Base-by-base conservation (phyloP, 1,140 invertebrate genomes). In the Belonocnema kinseyi region DNA sequence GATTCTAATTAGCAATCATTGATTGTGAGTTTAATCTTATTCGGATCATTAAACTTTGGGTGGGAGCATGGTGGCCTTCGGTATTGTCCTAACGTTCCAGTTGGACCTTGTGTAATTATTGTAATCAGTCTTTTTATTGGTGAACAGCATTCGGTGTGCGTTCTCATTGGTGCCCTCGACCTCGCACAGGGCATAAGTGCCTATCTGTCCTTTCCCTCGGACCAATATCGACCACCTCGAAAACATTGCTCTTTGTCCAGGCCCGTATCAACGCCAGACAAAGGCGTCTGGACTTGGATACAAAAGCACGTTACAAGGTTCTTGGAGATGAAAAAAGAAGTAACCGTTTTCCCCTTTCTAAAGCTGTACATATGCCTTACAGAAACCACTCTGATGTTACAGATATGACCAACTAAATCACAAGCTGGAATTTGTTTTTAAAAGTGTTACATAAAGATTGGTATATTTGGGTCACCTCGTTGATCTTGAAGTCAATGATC, bases 211-310 rank as follows among this genome's bases (percentile, higher is more conserved):
- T 82, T 84, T 82, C 81, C 81, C 79, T 83, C 81, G 77, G 40
- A 80, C n/a, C 61, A 50, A 78, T 83, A 84, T 80, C 77, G 84
- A 76, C 85, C 84, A 75, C 26, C 75, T 79, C 75, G 51, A 86
- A 86, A 85, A 85, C 85, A 83, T 86, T 73, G 77, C 79, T 76
- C 80, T 53, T n/a, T 76, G 79, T 77, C 82, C 76, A 78, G 16
- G 76, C 46, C 74, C 75, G 76, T 76, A 85, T 80, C 82, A 84
- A 82, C 16, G 61, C 61, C 61, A 66, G 40, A 66, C 61, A 66
- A 66, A 66, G 33, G 61, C 26, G 61, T 66, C 61, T 66, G 61
- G 33, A 66, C 40, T 33, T 40, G 21, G 61, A 66, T 66, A 66
- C 61, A 66, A 66, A 56, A 66, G 61, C 61, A 16, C 26, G 33